Percentiles rank a stretch among this genome's conserved stretches.
These are phyloP conservation scores for Cremastinae sp. DNA, from an alignment of 2,888 invertebrate genomes.

Conservation along the genomic window DNA sequence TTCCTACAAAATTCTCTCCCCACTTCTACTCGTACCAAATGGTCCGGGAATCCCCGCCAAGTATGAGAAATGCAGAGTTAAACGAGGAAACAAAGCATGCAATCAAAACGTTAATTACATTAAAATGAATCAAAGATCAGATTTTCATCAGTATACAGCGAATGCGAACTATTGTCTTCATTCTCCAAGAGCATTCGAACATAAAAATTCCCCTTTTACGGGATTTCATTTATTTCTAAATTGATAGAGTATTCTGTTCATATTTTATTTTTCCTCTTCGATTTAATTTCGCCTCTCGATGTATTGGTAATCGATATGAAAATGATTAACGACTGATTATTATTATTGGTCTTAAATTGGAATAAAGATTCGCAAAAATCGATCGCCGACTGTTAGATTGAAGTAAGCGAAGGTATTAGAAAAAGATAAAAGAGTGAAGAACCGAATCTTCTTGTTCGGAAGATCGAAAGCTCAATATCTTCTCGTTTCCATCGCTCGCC, in stretches of 20 bases:
- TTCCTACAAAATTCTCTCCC: constrained; percentile 13
- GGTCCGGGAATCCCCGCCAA: constrained; percentile 40
- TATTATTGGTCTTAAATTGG: no score
- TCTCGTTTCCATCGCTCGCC: constrained; percentile 70
- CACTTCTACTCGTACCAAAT: constrained; percentile 37
- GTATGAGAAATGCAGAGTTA: constrained; percentile 57
- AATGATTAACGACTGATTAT: no score
- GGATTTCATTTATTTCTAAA: no score
- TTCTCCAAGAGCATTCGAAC: no score
- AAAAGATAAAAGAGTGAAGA: neutral
- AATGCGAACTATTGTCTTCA: no score
- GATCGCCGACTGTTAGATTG: neutral
- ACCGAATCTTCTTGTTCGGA: constrained; percentile 35
- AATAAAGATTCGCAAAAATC: constrained; percentile 14
- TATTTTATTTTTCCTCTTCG: no score
- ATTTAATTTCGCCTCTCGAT: no score
- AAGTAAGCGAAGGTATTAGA: neutral
- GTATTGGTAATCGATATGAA: no score
- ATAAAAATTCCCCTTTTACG: no score
- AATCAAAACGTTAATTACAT: constrained; percentile 80
- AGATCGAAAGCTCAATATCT: constrained; percentile 55
- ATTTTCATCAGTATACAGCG: constrained; percentile 71
- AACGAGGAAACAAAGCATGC: constrained; percentile 77
- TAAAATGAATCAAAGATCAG: constrained; percentile 79
- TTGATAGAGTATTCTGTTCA: no score